A percentile compares a stretch with the other conserved stretches of the same genome.
Evolutionary conservation across 1,140 invertebrate species (phyloP).

Genomic region (Drosophila melanogaster): DNA sequence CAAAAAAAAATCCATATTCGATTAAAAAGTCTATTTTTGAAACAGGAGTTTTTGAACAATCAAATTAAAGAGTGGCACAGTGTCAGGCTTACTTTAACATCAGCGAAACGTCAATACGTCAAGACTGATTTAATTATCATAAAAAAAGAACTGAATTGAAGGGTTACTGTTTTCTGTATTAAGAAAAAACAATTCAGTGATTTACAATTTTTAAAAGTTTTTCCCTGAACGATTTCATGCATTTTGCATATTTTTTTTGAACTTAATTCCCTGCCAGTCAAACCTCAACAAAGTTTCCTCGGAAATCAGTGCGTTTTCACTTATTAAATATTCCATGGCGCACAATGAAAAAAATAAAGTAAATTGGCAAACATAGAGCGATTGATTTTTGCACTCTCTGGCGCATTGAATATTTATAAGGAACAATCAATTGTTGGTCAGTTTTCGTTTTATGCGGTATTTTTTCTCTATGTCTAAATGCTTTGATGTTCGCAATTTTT

Average conservation of each 20-base stretch:
- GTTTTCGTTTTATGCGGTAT: conserved; percentile 23
- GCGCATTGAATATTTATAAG: conserved; percentile 54
- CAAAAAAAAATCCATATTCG: background rate
- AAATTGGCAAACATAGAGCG: conserved; percentile 35
- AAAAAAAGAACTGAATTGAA: conserved; percentile 4
- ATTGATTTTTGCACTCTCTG: conserved; percentile 39
- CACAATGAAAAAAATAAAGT: conserved; percentile 15
- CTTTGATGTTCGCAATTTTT: conserved; percentile 24
- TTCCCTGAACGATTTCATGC: conserved; percentile 17
- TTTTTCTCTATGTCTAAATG: conserved; percentile 18
- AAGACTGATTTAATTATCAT: conserved; percentile 25
- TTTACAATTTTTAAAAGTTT: conserved; percentile 32
- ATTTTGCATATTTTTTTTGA: conserved; percentile 27
- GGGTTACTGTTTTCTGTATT: background rate
- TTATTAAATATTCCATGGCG: conserved; percentile 43
- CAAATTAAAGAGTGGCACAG: background rate
- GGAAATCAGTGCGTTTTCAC: conserved; percentile 42
- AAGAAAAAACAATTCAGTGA: conserved; percentile 7
- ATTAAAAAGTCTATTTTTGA: background rate
- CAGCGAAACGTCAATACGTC: conserved; percentile 13
- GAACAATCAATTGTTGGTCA: conserved; percentile 58
- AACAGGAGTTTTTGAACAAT: background rate
- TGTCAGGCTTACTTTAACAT: background rate
- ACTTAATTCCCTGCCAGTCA: conserved; percentile 36
- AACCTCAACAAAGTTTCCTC: conserved; percentile 41